A percentile compares a stretch with the other conserved stretches of the same genome.
These are phyloP conservation scores for Paragorgia papillata DNA, from an alignment of 92 coral and sea anemone species.

Conservation along the genomic window DNA sequence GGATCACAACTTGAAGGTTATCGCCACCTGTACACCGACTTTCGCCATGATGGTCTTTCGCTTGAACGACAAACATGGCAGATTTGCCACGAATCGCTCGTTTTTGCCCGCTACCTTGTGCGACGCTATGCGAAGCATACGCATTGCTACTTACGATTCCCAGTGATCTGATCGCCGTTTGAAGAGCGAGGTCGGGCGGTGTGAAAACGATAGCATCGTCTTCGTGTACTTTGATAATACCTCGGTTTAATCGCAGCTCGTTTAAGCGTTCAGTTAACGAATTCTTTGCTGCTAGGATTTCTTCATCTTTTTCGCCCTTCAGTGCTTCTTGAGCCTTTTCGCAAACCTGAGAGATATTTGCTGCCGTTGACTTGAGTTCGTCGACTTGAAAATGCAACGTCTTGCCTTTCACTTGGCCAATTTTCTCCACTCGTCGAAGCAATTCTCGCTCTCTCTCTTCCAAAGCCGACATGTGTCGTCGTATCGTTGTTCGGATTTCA, in stretches of 20 bases:
- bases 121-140: slow-evolving; percentile 81
- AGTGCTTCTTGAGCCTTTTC: slow-evolving; percentile 79
- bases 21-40: slow-evolving; percentile 98
- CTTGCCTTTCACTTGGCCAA: slow-evolving; percentile 97
- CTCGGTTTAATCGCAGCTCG: slow-evolving; percentile 88
- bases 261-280: slow-evolving; percentile 82
- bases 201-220: slow-evolving; percentile 99
- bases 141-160: slow-evolving; percentile 96
- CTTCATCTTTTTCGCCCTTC: slow-evolving; percentile 76
- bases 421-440: slow-evolving; percentile 97
- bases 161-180: slow-evolving; percentile 95
- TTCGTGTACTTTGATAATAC: slow-evolving; percentile 83
- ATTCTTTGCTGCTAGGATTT: slow-evolving; percentile 68
- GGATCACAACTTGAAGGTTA: slow-evolving; percentile 77
- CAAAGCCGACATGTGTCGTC: slow-evolving; percentile 88
- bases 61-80: slow-evolving; percentile 93
- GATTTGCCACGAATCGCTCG: slow-evolving; percentile 94
- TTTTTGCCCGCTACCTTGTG: slow-evolving; percentile 90
- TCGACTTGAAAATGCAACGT: slow-evolving; percentile 90
- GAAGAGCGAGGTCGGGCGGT: slow-evolving; percentile 96
- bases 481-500: slow-evolving; percentile 85
- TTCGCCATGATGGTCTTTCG: slow-evolving; percentile 96
- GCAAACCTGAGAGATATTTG: slow-evolving; percentile 59
- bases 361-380: slow-evolving; percentile 76
- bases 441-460: slow-evolving; percentile 95